Base-by-base conservation (phyloP, 2,113 vertebrate species). In the Taurulus bubalis region DNA sequence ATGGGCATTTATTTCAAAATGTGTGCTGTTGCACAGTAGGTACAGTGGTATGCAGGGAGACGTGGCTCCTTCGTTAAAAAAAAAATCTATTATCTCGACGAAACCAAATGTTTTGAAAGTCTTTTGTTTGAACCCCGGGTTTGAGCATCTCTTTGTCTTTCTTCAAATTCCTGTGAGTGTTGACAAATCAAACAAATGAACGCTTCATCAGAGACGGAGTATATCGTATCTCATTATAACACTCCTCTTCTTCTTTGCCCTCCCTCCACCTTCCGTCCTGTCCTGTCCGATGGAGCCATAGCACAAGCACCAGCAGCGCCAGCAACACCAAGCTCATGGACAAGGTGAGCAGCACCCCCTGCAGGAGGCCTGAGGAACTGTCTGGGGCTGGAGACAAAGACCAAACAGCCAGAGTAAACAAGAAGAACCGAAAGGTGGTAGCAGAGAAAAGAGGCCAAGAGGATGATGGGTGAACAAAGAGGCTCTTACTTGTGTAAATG, bases 281-380 rank as follows among this genome's bases (percentile, higher is more conserved):
- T 15, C 93, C 94, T 0, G 91, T 93, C 38, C 90, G 95, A 58
- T 94, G 96, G 40, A 96, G 94, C 95, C 95, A 95, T 74, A 94
- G 66, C 38, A 93, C 45, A 6, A 96, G 91, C 11, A 84, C 90
- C 72, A 95, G 34, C 77, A 96, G 86, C 0, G 91, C 88, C 80
- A 95, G 80, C 82, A 96, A 80, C 75, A 96, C 76, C 78, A 95
- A 36, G 16, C 87, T 93, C 96, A 96, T 96, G 45, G 87, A 87
- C 47, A 96, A 59, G 36, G 94, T 94, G 56, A 96, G 68, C 77
- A 95, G 82, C 68, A 94, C 91, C 3, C 91, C 94, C 90, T 94
- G 93, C 70, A 95, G 92, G 9, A 95, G 58, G 2, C 95, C 94
- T 0, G 93, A 92, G 24, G 94, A 62, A 22, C 56, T 64, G 18